Evolutionary conservation across 2,888 invertebrate species (phyloP), one percentile per base, ranked within the genome.

Genomic region (Eulithis prunata): DNA sequence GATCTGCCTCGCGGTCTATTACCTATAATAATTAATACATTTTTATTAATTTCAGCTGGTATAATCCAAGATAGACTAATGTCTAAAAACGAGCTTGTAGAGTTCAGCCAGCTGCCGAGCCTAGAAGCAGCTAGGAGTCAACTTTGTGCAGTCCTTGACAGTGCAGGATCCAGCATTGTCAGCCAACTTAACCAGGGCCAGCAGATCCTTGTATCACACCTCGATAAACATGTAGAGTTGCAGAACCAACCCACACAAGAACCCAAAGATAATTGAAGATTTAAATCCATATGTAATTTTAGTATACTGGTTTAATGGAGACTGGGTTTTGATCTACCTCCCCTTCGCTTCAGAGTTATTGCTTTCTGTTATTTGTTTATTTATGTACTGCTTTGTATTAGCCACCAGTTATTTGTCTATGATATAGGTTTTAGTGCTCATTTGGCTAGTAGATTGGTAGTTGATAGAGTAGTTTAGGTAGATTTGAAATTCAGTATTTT

Each of bases 1-100:
- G 21, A 21, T 21, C 21, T 21, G 21, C 21, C 21, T 1, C 21
- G 2, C 21, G 21, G 21, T 21, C 21, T 21, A 21, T 1, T 21
- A 21, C 21, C 21, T 21, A 21, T 21, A 21, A 21, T 21, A 21
- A 21, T 21, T 21, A 21, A 21, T 21, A 21, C 2, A 41, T 41
- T 41, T 3, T 14, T 13, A 47, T 49, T 56, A 62, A 69, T 90
- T 90, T 52, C 86, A 96, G 96, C 95, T 83, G 97, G 95, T n/a
- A 95, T 97, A 68, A 93, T 96, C 58, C 95, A 97, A 76, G 95
- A 95, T 55, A 94, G 91, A 64, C 84, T 97, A 38, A 76, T 97
- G 73, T 96, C 94, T 69, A 94, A 94, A 72, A 95, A 95, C 80
- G 96, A 97, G 76, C 88, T 97, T 41, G 77, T 95, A 36, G 91